A percentile compares a stretch with the other conserved stretches of the same genome.
Conservation (phyloP, 2,113 vertebrate genomes). For the Crotophaga sulcirostris region DNA sequence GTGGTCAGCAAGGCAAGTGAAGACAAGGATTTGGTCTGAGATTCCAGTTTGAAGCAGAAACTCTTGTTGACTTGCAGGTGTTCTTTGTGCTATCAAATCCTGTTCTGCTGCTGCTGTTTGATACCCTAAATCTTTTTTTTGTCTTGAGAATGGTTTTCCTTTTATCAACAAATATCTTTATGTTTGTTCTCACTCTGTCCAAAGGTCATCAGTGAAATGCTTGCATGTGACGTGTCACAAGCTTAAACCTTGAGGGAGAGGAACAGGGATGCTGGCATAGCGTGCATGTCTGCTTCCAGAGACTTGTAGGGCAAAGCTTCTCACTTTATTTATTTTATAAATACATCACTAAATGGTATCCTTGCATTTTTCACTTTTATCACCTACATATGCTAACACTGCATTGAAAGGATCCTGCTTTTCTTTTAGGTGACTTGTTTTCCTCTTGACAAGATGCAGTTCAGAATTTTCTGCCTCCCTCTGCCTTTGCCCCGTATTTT, state of each 20-base stretch:
- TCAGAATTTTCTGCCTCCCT: not conserved
- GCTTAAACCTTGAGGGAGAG: not conserved
- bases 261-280: not conserved
- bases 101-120: not conserved
- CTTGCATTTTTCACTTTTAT: not conserved
- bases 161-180: not conserved
- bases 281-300: not conserved
- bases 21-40: not conserved
- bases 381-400: not conserved
- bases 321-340: not conserved
- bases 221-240: not conserved
- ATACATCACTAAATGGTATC: not conserved
- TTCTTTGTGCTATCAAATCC: not conserved
- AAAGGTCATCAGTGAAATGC: not conserved
- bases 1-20: not conserved
- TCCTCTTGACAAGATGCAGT: not conserved
- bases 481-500: not conserved
- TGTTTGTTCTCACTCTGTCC: not conserved
- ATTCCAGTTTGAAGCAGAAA: not conserved
- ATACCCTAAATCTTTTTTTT: not conserved
- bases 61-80: not conserved
- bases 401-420: not conserved
- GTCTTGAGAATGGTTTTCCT: not conserved
- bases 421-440: not conserved
- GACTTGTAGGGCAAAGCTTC: not conserved